Conservation (phyloP, 23 tunicate genomes). For the Ascidia mentula region DNA sequence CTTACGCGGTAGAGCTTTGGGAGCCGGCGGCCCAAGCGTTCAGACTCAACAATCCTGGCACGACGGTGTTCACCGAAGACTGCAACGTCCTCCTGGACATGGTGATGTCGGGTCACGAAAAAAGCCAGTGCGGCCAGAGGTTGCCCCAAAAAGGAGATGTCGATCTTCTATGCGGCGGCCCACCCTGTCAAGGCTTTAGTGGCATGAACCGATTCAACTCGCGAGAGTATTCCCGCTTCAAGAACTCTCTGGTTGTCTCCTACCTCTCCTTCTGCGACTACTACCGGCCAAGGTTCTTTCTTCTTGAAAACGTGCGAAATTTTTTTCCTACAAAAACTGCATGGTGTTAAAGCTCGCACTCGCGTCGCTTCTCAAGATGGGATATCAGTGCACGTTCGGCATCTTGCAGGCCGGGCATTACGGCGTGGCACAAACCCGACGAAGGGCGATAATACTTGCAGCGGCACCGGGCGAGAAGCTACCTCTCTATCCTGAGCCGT, state of each 20-base stretch:
- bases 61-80: conserved; percentile 89
- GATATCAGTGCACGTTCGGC: conserved; percentile 91
- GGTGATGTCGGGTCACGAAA: conserved; percentile 71
- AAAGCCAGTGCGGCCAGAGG: conserved; percentile 65
- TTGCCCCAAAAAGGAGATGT: conserved; percentile 88
- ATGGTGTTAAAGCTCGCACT: conserved; percentile 73
- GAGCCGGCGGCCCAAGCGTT: conserved; percentile 89
- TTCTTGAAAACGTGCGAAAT: conserved; percentile 83
- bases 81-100: conserved; percentile 66
- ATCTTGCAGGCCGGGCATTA: conserved; percentile 92
- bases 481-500: conserved; percentile 86
- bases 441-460: conserved; percentile 83
- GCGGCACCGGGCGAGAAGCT: conserved; percentile 89
- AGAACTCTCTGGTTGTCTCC: conserved; percentile 78
- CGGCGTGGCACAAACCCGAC: conserved; percentile 85
- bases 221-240: conserved; percentile 78
- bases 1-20: conserved; percentile 77
- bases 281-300: conserved; percentile 78
- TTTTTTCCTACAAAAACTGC: conserved; percentile 79
- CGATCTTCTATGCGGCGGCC: conserved; percentile 88
- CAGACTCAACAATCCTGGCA: conserved; percentile 80
- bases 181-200: conserved; percentile 98
- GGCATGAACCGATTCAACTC: conserved; percentile 94
- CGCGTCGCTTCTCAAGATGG: conserved; percentile 73
- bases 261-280: conserved; percentile 91